phyloP scores from a whole-genome alignment of 2,113 vertebrate genomes.

The Tretioscincus oriximinensis region DNA sequence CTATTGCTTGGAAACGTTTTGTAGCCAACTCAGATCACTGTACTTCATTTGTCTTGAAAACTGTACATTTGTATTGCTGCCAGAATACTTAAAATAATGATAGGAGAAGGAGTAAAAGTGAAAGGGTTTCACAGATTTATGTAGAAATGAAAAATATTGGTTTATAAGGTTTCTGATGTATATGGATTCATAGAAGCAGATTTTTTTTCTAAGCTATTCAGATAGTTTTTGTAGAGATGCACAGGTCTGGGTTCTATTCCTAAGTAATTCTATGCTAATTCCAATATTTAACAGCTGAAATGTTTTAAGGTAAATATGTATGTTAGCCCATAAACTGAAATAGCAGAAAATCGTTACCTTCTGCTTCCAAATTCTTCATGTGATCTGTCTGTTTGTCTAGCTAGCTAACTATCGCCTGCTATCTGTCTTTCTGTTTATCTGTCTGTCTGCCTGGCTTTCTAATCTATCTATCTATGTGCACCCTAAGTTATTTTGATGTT shows the following conservation, averaged over 20 bases:
- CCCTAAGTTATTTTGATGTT: too few species aligned
- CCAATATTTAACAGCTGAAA: too few species aligned
- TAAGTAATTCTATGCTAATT: background rate
- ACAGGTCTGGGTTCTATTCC: background rate
- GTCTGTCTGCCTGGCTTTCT: too few species aligned
- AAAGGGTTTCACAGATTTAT: background rate
- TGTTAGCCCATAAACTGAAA: too few species aligned
- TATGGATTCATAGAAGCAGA: background rate
- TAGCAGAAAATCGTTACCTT: too few species aligned
- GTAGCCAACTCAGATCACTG: background rate
- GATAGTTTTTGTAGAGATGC: rapidly evolving
- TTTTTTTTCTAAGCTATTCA: background rate
- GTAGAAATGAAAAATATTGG: background rate
- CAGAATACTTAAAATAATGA: rapidly evolving
- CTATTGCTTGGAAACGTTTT: background rate
- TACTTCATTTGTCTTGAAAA: background rate
- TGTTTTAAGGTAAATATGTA: background rate
- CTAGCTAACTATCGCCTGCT: too few species aligned
- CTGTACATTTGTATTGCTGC: background rate
- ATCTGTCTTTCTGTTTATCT: too few species aligned
- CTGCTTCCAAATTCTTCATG: too few species aligned
- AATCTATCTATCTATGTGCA: too few species aligned
- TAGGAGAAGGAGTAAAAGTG: background rate
- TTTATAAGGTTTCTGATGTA: background rate
- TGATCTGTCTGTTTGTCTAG: too few species aligned